These are phyloP conservation scores for Acanthosepion pharaonis DNA, from an alignment of 2,888 invertebrate genomes.

Conservation along the genomic window DNA sequence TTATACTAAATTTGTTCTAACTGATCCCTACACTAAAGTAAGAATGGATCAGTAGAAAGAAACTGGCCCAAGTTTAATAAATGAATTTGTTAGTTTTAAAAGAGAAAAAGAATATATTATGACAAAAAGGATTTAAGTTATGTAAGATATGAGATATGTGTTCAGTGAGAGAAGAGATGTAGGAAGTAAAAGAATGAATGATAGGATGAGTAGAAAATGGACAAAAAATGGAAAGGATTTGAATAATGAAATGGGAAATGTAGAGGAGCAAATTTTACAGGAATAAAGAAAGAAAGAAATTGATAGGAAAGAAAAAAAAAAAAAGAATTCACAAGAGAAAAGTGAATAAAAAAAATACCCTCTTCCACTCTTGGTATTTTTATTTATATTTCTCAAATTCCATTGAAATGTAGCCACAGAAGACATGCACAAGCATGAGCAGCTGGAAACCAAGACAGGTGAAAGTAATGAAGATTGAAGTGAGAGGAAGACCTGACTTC, in stretches of 20 bases:
- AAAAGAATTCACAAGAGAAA: background rate
- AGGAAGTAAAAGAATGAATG: background rate
- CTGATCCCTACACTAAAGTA: no score
- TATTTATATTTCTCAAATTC: background rate
- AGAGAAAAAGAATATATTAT: no score
- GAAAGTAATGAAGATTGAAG: conserved; percentile 9
- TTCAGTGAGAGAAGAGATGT: no score
- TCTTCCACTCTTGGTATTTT: background rate
- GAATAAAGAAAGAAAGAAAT: background rate
- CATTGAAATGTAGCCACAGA: background rate
- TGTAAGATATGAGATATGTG: no score
- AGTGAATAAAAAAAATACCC: background rate
- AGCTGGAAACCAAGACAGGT: background rate
- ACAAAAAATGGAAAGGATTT: background rate
- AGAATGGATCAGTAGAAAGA: no score
- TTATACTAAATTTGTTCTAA: no score
- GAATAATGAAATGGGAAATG: background rate
- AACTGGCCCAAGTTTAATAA: no score
- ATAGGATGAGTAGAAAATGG: background rate
- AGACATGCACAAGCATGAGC: background rate
- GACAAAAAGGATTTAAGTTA: no score
- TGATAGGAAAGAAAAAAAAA: background rate
- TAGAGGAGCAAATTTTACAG: background rate
- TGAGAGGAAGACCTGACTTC: background rate
- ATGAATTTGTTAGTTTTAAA: no score